Percentiles rank a stretch among this genome's conserved stretches.
These are phyloP conservation scores for Phalloptychus januarius DNA, from an alignment of 2,797 vertebrate species.

Conservation along the genomic window DNA sequence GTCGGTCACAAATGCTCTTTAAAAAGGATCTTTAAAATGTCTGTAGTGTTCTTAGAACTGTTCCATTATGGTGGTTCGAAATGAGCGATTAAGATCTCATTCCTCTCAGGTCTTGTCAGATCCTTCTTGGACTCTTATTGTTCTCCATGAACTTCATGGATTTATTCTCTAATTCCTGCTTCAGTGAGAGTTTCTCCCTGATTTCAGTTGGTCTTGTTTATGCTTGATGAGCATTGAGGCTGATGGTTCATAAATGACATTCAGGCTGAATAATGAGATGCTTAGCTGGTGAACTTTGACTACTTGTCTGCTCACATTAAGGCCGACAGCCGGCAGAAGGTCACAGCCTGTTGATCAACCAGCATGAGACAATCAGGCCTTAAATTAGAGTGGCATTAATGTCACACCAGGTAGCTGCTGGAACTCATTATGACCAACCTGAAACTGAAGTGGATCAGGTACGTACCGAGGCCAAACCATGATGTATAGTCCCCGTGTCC, in stretches of 20 bases:
- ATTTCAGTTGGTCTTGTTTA: not conserved
- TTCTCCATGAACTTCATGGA: not conserved
- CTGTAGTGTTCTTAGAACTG: not conserved
- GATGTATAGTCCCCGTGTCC: not conserved
- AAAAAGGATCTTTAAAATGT: not conserved
- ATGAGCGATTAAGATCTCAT: too few species aligned
- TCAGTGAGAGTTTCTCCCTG: not conserved
- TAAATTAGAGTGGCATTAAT: conserved; percentile 38
- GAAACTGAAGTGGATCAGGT: not conserved
- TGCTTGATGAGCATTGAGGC: not conserved
- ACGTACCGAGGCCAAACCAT: not conserved
- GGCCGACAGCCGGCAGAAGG: conserved; percentile 35
- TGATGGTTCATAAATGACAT: not conserved
- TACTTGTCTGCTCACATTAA: conserved; percentile 34
- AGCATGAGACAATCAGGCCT: not conserved
- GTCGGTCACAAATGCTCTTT: not conserved
- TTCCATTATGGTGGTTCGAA: not conserved
- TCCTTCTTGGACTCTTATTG: not conserved
- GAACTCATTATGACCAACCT: not conserved
- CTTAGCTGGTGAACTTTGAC: conserved; percentile 36
- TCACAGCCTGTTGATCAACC: conserved; percentile 43
- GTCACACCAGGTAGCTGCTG: conserved; percentile 40
- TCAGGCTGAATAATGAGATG: not conserved
- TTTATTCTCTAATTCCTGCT: not conserved
- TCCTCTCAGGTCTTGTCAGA: not conserved